These are phyloP conservation scores for Erinaceus europaeus DNA, from an alignment of 2,113 vertebrate genomes.

Conservation along the genomic window DNA sequence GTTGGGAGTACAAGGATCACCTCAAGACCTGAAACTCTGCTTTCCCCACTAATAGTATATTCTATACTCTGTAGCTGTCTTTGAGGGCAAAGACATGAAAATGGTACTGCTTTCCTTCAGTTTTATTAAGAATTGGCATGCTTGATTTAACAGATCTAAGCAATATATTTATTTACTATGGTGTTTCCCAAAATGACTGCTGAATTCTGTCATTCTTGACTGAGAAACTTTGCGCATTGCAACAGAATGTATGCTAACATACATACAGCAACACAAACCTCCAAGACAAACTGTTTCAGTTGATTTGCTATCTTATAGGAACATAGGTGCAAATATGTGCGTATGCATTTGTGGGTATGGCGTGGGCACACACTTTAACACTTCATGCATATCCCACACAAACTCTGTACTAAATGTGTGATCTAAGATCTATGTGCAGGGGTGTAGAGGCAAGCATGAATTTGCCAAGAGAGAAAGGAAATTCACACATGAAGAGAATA, in stretches of 20 bases:
- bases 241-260: conserved; percentile 73
- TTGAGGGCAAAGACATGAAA: conserved; percentile 40
- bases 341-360: conserved; percentile 57
- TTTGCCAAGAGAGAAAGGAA: conserved; percentile 75
- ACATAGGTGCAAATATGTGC: conserved; percentile 70
- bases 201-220: conserved; percentile 72
- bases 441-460: conserved; percentile 63
- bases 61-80: conserved; percentile 20
- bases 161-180: conserved; percentile 67
- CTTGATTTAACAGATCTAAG: conserved; percentile 59
- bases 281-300: conserved; percentile 72
- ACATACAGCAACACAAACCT: conserved; percentile 70
- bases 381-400: conserved; percentile 60
- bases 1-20: background rate
- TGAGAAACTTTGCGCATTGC: conserved; percentile 62
- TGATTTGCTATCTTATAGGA: conserved; percentile 70
- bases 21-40: background rate
- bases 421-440: conserved; percentile 59
- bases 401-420: conserved; percentile 50
- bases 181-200: conserved; percentile 59
- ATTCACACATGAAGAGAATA: conserved; percentile 77
- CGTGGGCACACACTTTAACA: conserved; percentile 53
- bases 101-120: conserved; percentile 25
- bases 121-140: conserved; percentile 72
- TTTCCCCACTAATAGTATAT: background rate